These are phyloP conservation scores for Gymnobelideus leadbeateri DNA, from an alignment of 2,113 vertebrate species.

Conservation along the genomic window DNA sequence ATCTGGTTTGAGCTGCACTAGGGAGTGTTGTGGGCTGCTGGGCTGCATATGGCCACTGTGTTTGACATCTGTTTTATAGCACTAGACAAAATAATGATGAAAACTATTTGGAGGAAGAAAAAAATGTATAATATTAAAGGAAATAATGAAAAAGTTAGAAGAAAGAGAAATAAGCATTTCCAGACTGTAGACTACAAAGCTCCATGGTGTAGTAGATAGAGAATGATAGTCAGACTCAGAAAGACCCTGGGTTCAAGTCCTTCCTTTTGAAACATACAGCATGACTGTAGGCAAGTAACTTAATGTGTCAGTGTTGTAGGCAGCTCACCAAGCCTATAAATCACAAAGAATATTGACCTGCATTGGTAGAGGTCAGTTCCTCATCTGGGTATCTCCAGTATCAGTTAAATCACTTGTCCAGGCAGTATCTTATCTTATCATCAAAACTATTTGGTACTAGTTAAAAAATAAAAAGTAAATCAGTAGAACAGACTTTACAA, in stretches of 20 bases:
- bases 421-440: background rate
- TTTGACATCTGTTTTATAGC: background rate
- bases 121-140: background rate
- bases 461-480: background rate
- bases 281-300: background rate
- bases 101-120: background rate
- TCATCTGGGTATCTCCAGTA: background rate
- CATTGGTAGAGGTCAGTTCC: too few species aligned
- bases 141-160: background rate
- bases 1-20: background rate
- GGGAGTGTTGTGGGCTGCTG: background rate
- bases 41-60: background rate
- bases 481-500: background rate
- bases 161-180: background rate
- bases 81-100: background rate
- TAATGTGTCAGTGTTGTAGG: too few species aligned
- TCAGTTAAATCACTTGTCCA: background rate
- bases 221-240: background rate
- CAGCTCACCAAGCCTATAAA: background rate
- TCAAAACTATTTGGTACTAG: background rate
- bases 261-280: background rate
- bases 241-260: background rate
- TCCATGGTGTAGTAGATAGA: background rate
- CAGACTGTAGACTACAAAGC: background rate
- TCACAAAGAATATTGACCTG: background rate